A percentile compares a stretch with the other conserved stretches of the same genome.
These are phyloP conservation scores for Battus philenor DNA, from an alignment of 1,140 invertebrate species.

Conservation along the genomic window DNA sequence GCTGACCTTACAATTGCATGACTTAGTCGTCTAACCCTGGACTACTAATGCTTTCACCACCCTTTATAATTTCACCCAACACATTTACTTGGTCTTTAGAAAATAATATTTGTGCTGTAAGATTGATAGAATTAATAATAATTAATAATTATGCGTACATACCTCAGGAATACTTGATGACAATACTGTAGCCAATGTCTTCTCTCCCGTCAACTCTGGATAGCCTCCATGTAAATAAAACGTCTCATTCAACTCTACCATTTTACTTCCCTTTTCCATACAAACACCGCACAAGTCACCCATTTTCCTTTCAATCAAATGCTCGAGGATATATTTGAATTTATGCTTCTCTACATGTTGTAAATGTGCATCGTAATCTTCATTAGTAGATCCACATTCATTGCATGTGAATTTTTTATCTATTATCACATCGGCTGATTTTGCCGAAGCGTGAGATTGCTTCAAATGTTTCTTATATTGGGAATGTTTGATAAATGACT, in stretches of 20 bases:
- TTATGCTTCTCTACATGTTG: slow-evolving; percentile 65
- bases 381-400: slow-evolving; percentile 36
- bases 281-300: slow-evolving; percentile 52
- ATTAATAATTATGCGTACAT: too few species aligned
- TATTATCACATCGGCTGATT: neutral
- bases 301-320: slow-evolving; percentile 45
- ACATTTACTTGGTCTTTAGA: too few species aligned
- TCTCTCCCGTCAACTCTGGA: slow-evolving; percentile 44
- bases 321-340: slow-evolving; percentile 45
- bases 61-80: too few species aligned
- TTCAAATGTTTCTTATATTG: slow-evolving; percentile 44
- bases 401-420: slow-evolving; percentile 34
- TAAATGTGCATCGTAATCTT: slow-evolving; percentile 37
- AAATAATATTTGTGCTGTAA: too few species aligned
- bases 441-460: slow-evolving; percentile 18
- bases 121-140: too few species aligned
- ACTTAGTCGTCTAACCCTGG: too few species aligned
- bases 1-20: too few species aligned
- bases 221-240: slow-evolving; percentile 49
- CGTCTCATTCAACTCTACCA: slow-evolving; percentile 39
- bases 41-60: too few species aligned
- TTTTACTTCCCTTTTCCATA: slow-evolving; percentile 31
- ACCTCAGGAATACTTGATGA: slow-evolving; percentile 50
- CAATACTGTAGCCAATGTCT: slow-evolving; percentile 40
- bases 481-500: slow-evolving; percentile 49